Evolutionary conservation across 2,797 vertebrate species (phyloP), one percentile per base, ranked within the genome.

Genomic region (Anguilla pacifica): DNA sequence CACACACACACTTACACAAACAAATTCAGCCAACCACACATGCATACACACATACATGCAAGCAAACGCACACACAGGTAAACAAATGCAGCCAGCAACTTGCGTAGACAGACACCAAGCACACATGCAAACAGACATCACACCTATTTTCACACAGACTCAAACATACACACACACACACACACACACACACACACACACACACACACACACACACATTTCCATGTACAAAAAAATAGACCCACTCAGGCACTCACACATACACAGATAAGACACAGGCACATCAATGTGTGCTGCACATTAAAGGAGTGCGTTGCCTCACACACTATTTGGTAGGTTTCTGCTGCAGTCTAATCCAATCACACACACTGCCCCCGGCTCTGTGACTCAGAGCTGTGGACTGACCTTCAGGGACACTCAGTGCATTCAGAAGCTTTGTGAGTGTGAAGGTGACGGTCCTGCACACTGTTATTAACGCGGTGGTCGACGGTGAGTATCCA

Each of bases 371-470:
- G 6, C 15, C 11, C 31, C 70, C 35, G 70, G 70, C 61, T 1
- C 61, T 67, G 22, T n/a, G n/a, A 72, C n/a, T 72, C 70, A 72
- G 70, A 72, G 70, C 17, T 43, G 17, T 82, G 79, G 79, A 51
- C 79, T 82, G 11, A 22, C 35, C 74, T 22, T 79, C 6, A 46
- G 74, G 39, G 39, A 46, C 15, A 39, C 17, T 77, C 72, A 77
- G n/a, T 35, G 35, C 10, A 5, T 43, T 17, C 2, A 77, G 31
- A 77, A 39, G 31, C 31, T 77, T 39, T 77, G 3, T 43, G 11
- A 77, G 35, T 17, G 15, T 22, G 35, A 46, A 79, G 39, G 74
- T 31, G 70, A 74, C 67, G 31, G 70, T 35, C 15, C 39, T 22
- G 3, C 74, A 77, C 13, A 39, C 74, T 1, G 39, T 6, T 43